These are phyloP conservation scores for Branchinecta lindahli DNA, from an alignment of 1,140 invertebrate genomes.

Conservation along the genomic window DNA sequence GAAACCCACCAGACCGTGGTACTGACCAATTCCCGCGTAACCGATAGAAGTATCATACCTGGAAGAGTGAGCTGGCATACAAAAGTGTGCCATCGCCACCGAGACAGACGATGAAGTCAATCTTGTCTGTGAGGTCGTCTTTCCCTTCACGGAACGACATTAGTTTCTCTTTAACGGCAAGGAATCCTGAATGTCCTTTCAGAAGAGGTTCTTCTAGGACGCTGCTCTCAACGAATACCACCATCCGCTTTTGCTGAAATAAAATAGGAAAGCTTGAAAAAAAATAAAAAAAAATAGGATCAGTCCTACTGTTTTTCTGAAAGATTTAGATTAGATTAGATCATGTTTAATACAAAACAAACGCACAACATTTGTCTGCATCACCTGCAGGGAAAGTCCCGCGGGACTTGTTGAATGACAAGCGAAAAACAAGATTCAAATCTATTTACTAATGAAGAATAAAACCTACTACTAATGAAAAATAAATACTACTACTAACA, in stretches of 20 bases:
- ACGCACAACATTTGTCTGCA: too few species aligned
- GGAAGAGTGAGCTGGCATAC: conserved; percentile 83
- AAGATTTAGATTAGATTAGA: conserved; percentile 14
- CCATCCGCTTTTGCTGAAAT: conserved; percentile 74
- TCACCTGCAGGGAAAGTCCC: too few species aligned
- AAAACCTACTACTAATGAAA: too few species aligned
- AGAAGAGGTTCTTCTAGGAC: conserved; percentile 67
- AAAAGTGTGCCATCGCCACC: conserved; percentile 92
- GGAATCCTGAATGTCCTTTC: conserved; percentile 49
- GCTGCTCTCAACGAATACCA: conserved; percentile 79
- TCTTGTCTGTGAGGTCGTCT: conserved; percentile 60
- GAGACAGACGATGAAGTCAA: conserved; percentile 90
- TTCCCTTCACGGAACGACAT: conserved; percentile 79
- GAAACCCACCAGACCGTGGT: too few species aligned
- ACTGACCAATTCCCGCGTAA: too few species aligned
- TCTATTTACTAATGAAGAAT: too few species aligned
- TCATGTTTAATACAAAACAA: too few species aligned
- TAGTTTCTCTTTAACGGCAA: conserved; percentile 57
- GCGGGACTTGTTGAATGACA: too few species aligned
- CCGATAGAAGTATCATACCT: conserved; percentile 25
- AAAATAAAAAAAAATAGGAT: too few species aligned
- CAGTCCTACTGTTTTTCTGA: not conserved
- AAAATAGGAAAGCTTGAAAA: conserved; percentile 16
- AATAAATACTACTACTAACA: too few species aligned
- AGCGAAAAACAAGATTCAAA: too few species aligned